These are phyloP conservation scores for Oryzias celebensis DNA, from an alignment of 2,113 vertebrate genomes.

Conservation along the genomic window DNA sequence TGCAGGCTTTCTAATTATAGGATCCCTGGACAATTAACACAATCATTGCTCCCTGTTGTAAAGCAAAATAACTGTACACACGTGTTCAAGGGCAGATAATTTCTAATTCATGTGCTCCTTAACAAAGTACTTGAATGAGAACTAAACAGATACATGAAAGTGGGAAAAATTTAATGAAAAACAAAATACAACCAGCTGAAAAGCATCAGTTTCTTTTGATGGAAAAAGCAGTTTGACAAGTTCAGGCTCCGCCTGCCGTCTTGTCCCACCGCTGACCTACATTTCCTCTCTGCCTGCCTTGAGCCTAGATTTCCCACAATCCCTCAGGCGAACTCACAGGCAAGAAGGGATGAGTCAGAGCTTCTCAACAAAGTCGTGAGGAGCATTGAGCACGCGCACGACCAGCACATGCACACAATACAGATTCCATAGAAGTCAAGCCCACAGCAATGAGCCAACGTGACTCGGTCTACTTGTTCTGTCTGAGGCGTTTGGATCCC, in stretches of 20 bases:
- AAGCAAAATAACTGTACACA: background rate
- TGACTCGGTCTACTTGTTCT: background rate
- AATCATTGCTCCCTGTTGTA: background rate
- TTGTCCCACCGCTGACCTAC: slow-evolving; percentile 35
- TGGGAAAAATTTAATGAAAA: background rate
- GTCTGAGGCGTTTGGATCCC: no score
- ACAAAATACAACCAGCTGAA: background rate
- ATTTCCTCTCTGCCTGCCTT: slow-evolving; percentile 41
- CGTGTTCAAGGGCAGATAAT: background rate
- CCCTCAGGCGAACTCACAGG: slow-evolving; percentile 31
- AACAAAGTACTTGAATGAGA: background rate
- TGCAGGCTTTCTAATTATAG: slow-evolving; percentile 44
- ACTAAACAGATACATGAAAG: background rate
- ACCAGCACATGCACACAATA: background rate
- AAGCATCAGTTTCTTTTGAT: background rate
- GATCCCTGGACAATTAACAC: slow-evolving; percentile 7
- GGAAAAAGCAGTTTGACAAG: background rate
- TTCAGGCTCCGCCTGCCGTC: slow-evolving; percentile 7
- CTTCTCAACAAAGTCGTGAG: slow-evolving; percentile 30
- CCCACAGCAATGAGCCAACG: background rate
- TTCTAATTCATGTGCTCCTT: background rate
- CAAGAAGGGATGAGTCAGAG: slow-evolving; percentile 58
- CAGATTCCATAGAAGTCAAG: background rate
- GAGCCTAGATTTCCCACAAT: slow-evolving; percentile 58
- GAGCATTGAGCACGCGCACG: slow-evolving; percentile 8